Conservation (phyloP, 2,797 vertebrate genomes). For the Pangasius sanitwongsei region DNA sequence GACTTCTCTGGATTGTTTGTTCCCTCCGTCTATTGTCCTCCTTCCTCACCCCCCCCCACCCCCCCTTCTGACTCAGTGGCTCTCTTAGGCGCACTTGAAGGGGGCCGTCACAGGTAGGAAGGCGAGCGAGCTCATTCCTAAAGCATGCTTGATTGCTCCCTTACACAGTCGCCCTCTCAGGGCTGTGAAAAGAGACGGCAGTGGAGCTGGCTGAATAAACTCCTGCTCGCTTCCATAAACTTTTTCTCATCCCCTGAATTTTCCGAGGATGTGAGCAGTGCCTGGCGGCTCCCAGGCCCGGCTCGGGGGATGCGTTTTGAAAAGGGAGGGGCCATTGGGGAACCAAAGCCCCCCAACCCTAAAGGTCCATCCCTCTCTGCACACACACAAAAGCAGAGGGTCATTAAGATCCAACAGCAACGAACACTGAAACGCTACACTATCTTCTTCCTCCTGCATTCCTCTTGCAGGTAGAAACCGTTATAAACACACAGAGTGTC, state of each 20-base stretch:
- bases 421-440: slow-evolving; percentile 31
- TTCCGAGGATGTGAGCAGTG: slow-evolving; percentile 88
- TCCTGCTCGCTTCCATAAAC: slow-evolving; percentile 92
- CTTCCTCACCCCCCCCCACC: slow-evolving; percentile 69
- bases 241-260: slow-evolving; percentile 89
- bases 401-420: slow-evolving; percentile 44
- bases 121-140: slow-evolving; percentile 86
- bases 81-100: slow-evolving; percentile 92
- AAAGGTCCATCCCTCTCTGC: slow-evolving; percentile 73
- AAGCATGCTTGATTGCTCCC: slow-evolving; percentile 93
- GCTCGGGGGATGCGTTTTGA: slow-evolving; percentile 81
- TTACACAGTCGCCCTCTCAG: slow-evolving; percentile 86
- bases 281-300: slow-evolving; percentile 81
- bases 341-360: slow-evolving; percentile 76
- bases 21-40: slow-evolving; percentile 87
- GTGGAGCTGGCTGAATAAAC: slow-evolving; percentile 85
- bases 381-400: slow-evolving; percentile 57
- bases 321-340: slow-evolving; percentile 81
- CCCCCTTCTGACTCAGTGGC: slow-evolving; percentile 78
- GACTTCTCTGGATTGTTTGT: slow-evolving; percentile 95
- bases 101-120: slow-evolving; percentile 67
- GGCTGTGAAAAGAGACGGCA: slow-evolving; percentile 83
- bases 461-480: slow-evolving; percentile 49
- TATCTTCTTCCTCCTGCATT: slow-evolving; percentile 28
- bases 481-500: not conserved